Base-by-base conservation (phyloP, 2,797 vertebrate genomes). In the Diplodus sargus region DNA sequence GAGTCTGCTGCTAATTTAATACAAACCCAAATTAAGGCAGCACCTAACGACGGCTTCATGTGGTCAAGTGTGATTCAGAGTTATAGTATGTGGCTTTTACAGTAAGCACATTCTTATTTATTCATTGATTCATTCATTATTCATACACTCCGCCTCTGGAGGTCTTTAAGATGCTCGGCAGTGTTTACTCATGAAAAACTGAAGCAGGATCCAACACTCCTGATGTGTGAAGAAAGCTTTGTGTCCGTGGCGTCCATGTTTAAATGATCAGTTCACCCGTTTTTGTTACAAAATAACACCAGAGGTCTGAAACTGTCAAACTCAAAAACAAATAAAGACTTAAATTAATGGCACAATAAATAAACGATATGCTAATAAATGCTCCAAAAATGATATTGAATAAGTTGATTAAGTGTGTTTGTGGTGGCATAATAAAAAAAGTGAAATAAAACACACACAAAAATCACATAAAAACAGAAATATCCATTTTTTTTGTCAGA, bases 1-100 rank as follows among this genome's bases (percentile, higher is more conserved):
- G 64, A 72, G 54, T 66, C 74, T 72, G 47, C 3, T 45, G 58
- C 80, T 78, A 47, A 77, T 83, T 80, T 74, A 75, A 51, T 54
- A n/a, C 5, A 9, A 39, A 25, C 17, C 30, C 51, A 76, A 66
- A 76, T 69, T 16, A 76, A 75, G 39, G 42, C 2, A 20, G 45
- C 56, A 51, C 30, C 57, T 66, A 43, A n/a, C 53, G 48, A 73
- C 43, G 65, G 66, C 20, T 39, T 48, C 22, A 15, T 52, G 59
- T 56, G 45, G 43, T 64, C 47, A 39, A 62, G 25, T 42, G 45
- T 57, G 25, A 74, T 61, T 65, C 39, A 22, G 34, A 69, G 53
- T 67, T 56, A 11, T 4, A 6, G 4, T 4, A 1, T 49, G 51
- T 23, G 25, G 59, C 23, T 64, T 48, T 54, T 47, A 45, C n/a